Evolutionary conservation across 1,140 invertebrate species (phyloP).

Genomic region (Brachionus rubens): DNA sequence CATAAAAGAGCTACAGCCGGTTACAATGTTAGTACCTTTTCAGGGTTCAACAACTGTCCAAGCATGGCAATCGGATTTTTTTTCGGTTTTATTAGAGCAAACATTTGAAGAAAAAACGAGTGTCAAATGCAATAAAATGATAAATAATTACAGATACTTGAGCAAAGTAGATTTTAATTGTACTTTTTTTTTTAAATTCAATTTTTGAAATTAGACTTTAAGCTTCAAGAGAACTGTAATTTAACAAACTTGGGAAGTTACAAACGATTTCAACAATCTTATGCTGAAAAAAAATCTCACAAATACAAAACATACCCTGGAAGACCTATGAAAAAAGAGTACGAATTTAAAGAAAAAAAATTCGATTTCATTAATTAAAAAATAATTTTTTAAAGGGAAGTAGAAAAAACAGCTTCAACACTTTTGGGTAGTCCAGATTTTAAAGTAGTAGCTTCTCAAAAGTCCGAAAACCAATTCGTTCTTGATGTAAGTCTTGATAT

Average conservation of each 20-base stretch:
- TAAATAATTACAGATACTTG: constrained; percentile 22
- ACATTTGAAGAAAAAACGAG: constrained; percentile 17
- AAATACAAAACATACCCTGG: background rate
- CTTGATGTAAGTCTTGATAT: constrained; percentile 31
- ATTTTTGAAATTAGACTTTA: background rate
- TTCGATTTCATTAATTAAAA: background rate
- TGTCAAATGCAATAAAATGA: background rate
- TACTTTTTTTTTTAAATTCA: background rate
- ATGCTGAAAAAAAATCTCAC: constrained; percentile 2
- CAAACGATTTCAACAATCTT: constrained; percentile 33
- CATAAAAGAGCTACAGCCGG: constrained; percentile 5
- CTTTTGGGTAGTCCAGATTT: constrained; percentile 16
- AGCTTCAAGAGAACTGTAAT: constrained; percentile 35
- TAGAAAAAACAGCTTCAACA: background rate
- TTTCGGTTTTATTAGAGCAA: constrained; percentile 30
- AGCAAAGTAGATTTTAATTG: constrained; percentile 15
- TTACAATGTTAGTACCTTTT: background rate
- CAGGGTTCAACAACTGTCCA: background rate
- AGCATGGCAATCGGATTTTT: constrained; percentile 18
- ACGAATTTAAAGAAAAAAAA: background rate
- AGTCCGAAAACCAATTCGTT: constrained; percentile 25
- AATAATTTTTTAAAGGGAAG: background rate
- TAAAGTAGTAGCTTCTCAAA: constrained; percentile 26
- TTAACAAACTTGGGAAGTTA: background rate
- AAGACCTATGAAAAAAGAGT: constrained; percentile 39